A percentile compares a stretch with the other conserved stretches of the same genome.
Conservation (phyloP, 1,140 invertebrate species). For the Camponotus pennsylvanicus region DNA sequence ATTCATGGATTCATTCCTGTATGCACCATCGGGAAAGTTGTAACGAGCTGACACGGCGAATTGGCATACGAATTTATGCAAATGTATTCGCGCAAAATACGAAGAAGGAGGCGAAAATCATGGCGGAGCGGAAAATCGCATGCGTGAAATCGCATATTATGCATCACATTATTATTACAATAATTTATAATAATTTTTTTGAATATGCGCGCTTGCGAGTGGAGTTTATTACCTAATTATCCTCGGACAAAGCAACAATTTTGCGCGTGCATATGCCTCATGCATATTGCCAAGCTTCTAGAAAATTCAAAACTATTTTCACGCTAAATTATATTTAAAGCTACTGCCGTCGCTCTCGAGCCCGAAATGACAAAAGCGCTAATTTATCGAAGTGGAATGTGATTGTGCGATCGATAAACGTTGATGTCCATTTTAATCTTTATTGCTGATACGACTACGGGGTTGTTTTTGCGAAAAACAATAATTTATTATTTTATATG, state of each 20-base stretch:
- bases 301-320: slow-evolving; percentile 37
- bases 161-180: slow-evolving; percentile 24
- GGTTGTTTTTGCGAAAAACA: slow-evolving; percentile 1
- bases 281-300: slow-evolving; percentile 4
- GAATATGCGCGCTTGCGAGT: not conserved
- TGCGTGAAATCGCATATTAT: slow-evolving; percentile 34
- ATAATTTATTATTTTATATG: slow-evolving; percentile 34
- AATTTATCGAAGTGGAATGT: slow-evolving; percentile 35
- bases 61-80: slow-evolving; percentile 63
- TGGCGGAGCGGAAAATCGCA: not conserved
- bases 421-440: slow-evolving; percentile 17
- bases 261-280: not conserved
- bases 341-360: not conserved
- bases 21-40: slow-evolving; percentile 37
- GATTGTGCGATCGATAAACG: slow-evolving; percentile 9
- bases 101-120: slow-evolving; percentile 22
- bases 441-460: not conserved
- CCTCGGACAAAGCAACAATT: slow-evolving; percentile 1
- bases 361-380: not conserved
- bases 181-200: slow-evolving; percentile 50
- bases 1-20: slow-evolving; percentile 57
- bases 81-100: slow-evolving; percentile 45
- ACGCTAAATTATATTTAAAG: slow-evolving; percentile 16
- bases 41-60: slow-evolving; percentile 57
- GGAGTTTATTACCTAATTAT: slow-evolving; percentile 45